Base-by-base conservation (phyloP, 1,140 invertebrate species). In the Drosophila nasuta region DNA sequence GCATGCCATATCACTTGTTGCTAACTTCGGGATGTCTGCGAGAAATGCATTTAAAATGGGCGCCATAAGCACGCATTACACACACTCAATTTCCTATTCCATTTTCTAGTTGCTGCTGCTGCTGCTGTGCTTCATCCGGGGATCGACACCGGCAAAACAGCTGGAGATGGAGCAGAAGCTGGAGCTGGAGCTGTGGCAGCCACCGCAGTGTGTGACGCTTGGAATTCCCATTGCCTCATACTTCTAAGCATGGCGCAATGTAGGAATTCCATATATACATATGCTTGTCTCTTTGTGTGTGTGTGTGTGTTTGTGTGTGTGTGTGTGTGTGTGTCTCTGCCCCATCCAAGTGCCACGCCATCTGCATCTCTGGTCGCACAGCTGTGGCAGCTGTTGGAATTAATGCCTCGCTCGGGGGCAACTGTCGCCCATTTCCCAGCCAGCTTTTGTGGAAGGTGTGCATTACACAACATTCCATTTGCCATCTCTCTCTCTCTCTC, bases 1-100 rank as follows among this genome's bases (percentile, higher is more conserved):
- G 45, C 56, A 54, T 54, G 59, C 46, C 43, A 46, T 45, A 51
- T 66, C 67, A 86, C 82, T 77, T 86, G 82, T 87, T 86, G 82
- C 82, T 74, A 3, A 48, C 25, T 33, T 30, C n/a, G 3, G 71
- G 51, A 71, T 71, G 77, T 17, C 74, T 66, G 64, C 46, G 75
- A 80, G 73, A 88, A 83, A 83, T 82, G 79, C 81, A 87, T 89
- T 87, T 80, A 83, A 88, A 88, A 83, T 80, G 85, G 76, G 80
- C 77, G 64, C 83, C 80, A 83, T 80, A 87, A 88, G 83, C 79
- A 87, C 83, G 83, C 80, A 87, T 87, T 87, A 87, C 77, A 87
- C 85, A 88, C 83, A 83, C 85, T 89, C 83, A 88, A 88, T 88
- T 88, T 88, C 74, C 83, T 89, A 78, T 87, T 80, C 73, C 83